Evolutionary conservation across 2,888 invertebrate genomes (phyloP).

Genomic region (Cinara cedri): DNA sequence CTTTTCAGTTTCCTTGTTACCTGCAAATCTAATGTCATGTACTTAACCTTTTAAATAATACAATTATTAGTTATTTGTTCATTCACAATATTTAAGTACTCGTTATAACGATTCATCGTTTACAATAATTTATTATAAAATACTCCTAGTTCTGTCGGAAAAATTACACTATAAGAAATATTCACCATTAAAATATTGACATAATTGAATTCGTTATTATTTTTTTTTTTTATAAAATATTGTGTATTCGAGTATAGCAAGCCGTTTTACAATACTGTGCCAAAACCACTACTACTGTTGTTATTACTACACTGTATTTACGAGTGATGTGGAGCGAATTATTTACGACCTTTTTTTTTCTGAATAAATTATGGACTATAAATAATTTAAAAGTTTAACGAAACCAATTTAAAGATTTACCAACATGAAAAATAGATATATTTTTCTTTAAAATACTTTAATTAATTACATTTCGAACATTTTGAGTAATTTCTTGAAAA

Average conservation of each 20-base stretch:
- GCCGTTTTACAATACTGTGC: not conserved
- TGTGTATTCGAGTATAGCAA: not conserved
- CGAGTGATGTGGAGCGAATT: not conserved
- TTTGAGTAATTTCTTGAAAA: too few species aligned
- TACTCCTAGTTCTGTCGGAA: not conserved
- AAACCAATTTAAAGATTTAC: constrained; percentile 7
- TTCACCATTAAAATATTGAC: not conserved
- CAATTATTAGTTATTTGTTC: too few species aligned
- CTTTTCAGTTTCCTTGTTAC: too few species aligned
- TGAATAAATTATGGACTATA: constrained; percentile 6
- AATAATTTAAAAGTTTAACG: constrained; percentile 19
- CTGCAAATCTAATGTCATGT: too few species aligned
- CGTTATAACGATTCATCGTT: not conserved
- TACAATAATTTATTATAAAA: not conserved
- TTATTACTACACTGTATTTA: not conserved
- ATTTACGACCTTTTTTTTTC: constrained; percentile 3
- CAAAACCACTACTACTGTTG: not conserved
- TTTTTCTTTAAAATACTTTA: not conserved
- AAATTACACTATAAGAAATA: not conserved
- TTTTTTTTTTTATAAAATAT: not conserved
- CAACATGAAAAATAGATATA: not conserved
- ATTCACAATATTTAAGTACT: not conserved
- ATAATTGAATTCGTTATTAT: not conserved
- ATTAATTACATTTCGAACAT: constrained; percentile 9
- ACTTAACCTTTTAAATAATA: too few species aligned